Conservation (phyloP, 2,113 vertebrate genomes). For the Corythoichthys intestinalis region DNA sequence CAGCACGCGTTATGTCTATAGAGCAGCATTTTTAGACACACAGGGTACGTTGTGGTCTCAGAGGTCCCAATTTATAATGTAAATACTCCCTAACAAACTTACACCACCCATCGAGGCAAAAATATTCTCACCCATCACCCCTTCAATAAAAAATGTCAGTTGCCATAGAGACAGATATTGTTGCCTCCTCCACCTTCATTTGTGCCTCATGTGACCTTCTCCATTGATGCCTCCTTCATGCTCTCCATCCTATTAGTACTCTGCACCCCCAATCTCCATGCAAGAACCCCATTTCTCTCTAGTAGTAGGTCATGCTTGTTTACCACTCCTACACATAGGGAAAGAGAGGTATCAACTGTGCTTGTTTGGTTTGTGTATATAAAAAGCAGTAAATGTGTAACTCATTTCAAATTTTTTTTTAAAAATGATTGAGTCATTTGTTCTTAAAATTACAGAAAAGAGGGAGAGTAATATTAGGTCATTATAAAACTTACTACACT, state of each 20-base stretch:
- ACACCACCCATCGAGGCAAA: conserved; percentile 24
- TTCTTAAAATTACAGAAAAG: not conserved
- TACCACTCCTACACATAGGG: conserved; percentile 6
- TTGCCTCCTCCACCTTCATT: conserved; percentile 49
- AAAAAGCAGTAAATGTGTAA: not conserved
- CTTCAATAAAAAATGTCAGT: conserved; percentile 57
- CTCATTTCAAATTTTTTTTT: not conserved
- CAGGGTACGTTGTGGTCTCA: conserved; percentile 22
- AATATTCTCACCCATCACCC: conserved; percentile 63
- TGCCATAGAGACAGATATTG: conserved; percentile 71
- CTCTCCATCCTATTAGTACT: conserved; percentile 35
- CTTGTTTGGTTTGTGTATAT: conserved; percentile 13
- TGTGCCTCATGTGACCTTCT: conserved; percentile 43
- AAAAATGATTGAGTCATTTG: not conserved
- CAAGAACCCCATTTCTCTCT: conserved; percentile 5
- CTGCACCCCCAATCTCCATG: not conserved
- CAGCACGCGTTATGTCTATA: conserved; percentile 4
- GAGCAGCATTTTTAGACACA: conserved; percentile 11
- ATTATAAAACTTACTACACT: not conserved
- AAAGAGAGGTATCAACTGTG: conserved; percentile 12
- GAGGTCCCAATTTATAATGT: conserved; percentile 31
- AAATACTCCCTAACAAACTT: conserved; percentile 16
- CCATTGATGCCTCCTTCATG: conserved; percentile 25
- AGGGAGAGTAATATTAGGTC: not conserved
- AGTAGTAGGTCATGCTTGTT: not conserved